phyloP scores from a whole-genome alignment of 2,113 vertebrate species.

The Sinocyclocheilus anophthalmus region DNA sequence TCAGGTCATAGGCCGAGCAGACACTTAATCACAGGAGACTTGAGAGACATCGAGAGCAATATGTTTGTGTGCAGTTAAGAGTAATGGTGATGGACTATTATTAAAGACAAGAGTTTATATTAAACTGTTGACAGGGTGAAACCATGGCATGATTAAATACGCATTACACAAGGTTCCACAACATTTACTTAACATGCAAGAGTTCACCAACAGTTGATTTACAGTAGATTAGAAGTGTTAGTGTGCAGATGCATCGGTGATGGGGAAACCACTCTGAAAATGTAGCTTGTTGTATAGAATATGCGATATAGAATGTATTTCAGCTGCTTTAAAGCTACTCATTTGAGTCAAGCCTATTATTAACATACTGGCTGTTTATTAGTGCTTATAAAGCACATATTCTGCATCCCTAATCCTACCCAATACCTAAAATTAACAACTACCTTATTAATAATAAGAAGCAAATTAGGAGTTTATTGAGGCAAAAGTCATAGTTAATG shows the following conservation, averaged over 20 bases:
- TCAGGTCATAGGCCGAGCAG: conserved; percentile 56
- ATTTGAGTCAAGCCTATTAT: too few relatives aligned
- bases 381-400: too few relatives aligned
- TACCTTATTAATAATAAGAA: too few relatives aligned
- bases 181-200: conserved; percentile 25
- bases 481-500: too few relatives aligned
- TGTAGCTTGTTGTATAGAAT: not conserved
- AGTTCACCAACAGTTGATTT: conserved; percentile 14
- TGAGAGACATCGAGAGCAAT: conserved; percentile 38
- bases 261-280: not conserved
- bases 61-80: conserved; percentile 55
- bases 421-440: too few relatives aligned
- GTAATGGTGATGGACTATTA: conserved; percentile 54
- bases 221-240: conserved; percentile 9
- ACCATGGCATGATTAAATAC: conserved; percentile 37
- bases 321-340: too few relatives aligned
- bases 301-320: too few relatives aligned
- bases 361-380: too few relatives aligned
- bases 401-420: too few relatives aligned
- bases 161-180: conserved; percentile 7
- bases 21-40: conserved; percentile 62
- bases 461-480: too few relatives aligned
- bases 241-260: not conserved
- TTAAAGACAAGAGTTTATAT: conserved; percentile 39
- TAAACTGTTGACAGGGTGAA: conserved; percentile 34